Evolutionary conservation across 1,140 invertebrate genomes (phyloP).

Genomic region (Ostrea edulis): DNA sequence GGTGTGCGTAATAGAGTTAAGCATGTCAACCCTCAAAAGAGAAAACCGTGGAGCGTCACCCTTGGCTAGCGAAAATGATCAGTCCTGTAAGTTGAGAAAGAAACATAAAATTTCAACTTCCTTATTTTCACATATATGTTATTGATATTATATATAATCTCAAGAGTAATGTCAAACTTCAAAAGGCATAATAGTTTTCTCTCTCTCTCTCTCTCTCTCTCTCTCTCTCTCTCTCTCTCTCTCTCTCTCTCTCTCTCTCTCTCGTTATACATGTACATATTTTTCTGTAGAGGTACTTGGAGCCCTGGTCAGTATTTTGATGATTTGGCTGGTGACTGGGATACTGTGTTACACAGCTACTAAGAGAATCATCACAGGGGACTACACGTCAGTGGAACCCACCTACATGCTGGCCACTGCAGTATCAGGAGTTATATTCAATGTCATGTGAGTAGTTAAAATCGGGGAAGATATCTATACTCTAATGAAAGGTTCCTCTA

Average conservation of each 20-base stretch:
- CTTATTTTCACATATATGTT: too few species aligned
- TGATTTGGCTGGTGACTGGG: slow-evolving; percentile 99
- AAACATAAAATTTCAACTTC: too few species aligned
- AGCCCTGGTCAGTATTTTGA: slow-evolving; percentile 94
- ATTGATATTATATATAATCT: too few species aligned
- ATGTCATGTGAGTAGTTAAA: slow-evolving; percentile 70
- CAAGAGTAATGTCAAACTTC: too few species aligned
- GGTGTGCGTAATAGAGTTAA: too few species aligned
- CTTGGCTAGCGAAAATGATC: too few species aligned
- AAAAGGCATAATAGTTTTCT: too few species aligned
- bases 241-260: neutral
- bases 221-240: neutral
- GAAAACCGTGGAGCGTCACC: too few species aligned
- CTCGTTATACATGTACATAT: neutral
- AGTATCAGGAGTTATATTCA: slow-evolving; percentile 77
- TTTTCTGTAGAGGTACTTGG: slow-evolving; percentile 91
- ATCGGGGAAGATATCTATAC: neutral
- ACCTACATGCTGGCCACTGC: slow-evolving; percentile 97
- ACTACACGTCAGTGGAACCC: slow-evolving; percentile 92
- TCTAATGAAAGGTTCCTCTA: neutral
- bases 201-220: neutral
- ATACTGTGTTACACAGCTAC: slow-evolving; percentile 96
- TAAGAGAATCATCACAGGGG: slow-evolving; percentile 88
- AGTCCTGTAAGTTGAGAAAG: too few species aligned
- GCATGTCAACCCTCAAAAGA: too few species aligned